Evolutionary conservation across 1,140 invertebrate genomes (phyloP).

Genomic region (Aradophagus sp.): DNA sequence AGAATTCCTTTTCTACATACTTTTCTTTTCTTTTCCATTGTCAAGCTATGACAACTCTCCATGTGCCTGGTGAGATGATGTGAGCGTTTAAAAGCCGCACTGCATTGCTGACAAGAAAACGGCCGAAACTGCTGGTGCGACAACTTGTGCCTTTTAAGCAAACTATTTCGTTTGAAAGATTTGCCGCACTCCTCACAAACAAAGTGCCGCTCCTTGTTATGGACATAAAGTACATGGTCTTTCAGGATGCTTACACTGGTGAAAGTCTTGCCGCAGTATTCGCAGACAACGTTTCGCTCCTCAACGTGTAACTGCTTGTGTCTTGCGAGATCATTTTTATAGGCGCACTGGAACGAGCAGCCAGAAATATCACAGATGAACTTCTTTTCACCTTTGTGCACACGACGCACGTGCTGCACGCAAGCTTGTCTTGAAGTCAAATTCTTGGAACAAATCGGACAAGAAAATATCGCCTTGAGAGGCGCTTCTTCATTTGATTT

Average conservation of each 20-base stretch:
- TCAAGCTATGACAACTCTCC: constrained; percentile 65
- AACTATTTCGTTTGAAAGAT: constrained; percentile 66
- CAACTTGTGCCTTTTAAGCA: constrained; percentile 64
- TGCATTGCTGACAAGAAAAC: constrained; percentile 63
- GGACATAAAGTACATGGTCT: constrained; percentile 65
- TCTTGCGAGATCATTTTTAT: constrained; percentile 63
- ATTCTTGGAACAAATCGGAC: constrained; percentile 64
- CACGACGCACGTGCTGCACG: constrained; percentile 65
- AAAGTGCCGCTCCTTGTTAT: constrained; percentile 64
- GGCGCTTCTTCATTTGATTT: constrained; percentile 56
- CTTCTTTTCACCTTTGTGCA: constrained; percentile 65
- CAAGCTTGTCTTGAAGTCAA: constrained; percentile 64
- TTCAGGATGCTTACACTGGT: constrained; percentile 66
- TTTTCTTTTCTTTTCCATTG: constrained; percentile 62
- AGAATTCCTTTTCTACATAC: constrained; percentile 23
- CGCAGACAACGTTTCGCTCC: constrained; percentile 63
- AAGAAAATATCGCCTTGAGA: constrained; percentile 54
- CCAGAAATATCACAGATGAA: constrained; percentile 63
- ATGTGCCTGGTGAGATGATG: constrained; percentile 66
- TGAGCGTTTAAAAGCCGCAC: constrained; percentile 64
- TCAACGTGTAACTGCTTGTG: constrained; percentile 67
- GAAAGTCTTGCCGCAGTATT: constrained; percentile 69
- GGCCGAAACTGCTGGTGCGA: constrained; percentile 66
- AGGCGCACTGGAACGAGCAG: constrained; percentile 65
- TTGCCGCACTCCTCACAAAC: constrained; percentile 70